Conservation (phyloP, 2,888 invertebrate species). For the Microctonus hyperodae region DNA sequence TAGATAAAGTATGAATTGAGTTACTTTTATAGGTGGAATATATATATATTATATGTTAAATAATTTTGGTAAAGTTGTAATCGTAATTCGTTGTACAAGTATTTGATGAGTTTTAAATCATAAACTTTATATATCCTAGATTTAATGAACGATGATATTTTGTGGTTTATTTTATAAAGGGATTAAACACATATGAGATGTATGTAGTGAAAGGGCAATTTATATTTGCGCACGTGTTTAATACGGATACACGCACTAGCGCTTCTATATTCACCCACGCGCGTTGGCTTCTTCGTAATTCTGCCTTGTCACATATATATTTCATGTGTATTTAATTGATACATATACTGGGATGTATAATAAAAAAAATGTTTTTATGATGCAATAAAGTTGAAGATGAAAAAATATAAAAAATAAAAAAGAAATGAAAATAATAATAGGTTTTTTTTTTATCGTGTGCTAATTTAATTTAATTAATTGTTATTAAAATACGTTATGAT, state of each 20-base stretch:
- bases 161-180: background rate
- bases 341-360: background rate
- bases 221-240: constrained; percentile 29
- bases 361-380: background rate
- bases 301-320: background rate
- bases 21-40: too few species aligned
- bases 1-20: background rate
- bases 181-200: constrained; percentile 10
- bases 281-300: constrained; percentile 4
- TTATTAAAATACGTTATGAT: too few species aligned
- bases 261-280: constrained; percentile 25
- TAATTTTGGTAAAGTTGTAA: background rate
- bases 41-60: too few species aligned
- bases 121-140: background rate
- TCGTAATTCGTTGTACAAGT: background rate
- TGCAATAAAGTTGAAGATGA: background rate
- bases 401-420: background rate
- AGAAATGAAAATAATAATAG: background rate
- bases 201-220: constrained; percentile 23
- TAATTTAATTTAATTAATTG: constrained; percentile 33
- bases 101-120: background rate
- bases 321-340: constrained; percentile 25
- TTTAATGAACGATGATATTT: constrained; percentile 3
- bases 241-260: constrained; percentile 29
- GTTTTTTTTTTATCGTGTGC: constrained; percentile 26